These are phyloP conservation scores for Ligdia adustata DNA, from an alignment of 2,888 invertebrate genomes.

Conservation along the genomic window DNA sequence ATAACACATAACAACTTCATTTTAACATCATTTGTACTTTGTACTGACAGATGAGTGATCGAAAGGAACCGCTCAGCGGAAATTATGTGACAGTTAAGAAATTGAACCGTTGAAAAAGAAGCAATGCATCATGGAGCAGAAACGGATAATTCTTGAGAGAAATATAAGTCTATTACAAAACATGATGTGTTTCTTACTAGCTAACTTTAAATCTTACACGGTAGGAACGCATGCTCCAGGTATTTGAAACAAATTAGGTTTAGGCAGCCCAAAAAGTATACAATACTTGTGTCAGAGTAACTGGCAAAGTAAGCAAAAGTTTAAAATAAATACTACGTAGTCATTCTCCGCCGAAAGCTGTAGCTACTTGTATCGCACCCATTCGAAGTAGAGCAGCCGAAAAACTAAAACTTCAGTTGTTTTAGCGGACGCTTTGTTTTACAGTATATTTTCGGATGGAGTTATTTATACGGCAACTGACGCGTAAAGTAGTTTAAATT, in stretches of 20 bases:
- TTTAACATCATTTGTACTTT: constrained; percentile 1
- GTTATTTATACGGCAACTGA: constrained; percentile 33
- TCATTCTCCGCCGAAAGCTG: constrained; percentile 20
- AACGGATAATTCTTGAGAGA: too few species aligned
- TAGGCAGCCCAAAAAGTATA: too few species aligned
- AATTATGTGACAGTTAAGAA: constrained; percentile 6
- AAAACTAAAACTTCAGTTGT: constrained; percentile 38
- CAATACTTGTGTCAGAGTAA: too few species aligned
- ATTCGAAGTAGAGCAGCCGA: constrained; percentile 41
- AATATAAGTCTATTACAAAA: too few species aligned
- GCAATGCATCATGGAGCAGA: constrained; percentile 8
- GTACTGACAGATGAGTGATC: constrained; percentile 13
- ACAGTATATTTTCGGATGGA: constrained; percentile 37
- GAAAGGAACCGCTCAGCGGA: constrained; percentile 6
- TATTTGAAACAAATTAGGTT: too few species aligned
- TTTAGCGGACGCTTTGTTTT: constrained; percentile 40
- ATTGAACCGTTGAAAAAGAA: constrained; percentile 1
- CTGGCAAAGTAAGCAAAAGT: constrained; percentile 2
- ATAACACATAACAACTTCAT: not conserved
- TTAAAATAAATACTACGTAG: constrained; percentile 10
- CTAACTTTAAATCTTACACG: too few species aligned
- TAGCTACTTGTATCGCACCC: constrained; percentile 31
- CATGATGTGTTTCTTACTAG: too few species aligned
- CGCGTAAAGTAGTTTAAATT: constrained; percentile 35
- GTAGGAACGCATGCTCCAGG: too few species aligned